Evolutionary conservation across 2,888 invertebrate species (phyloP), one percentile per base, ranked within the genome.

Genomic region (Mythimna loreyi): DNA sequence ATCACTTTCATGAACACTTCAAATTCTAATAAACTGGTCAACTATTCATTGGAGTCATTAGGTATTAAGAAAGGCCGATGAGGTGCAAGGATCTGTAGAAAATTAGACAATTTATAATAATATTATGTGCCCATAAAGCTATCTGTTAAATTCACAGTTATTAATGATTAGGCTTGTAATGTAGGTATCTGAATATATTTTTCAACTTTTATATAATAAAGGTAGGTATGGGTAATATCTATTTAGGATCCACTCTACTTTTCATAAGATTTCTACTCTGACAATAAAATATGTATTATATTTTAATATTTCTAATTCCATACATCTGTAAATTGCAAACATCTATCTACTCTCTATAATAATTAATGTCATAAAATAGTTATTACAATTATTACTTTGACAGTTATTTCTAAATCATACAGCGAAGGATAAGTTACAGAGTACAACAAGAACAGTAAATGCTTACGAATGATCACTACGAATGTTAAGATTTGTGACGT

Each of bases 1-100:
- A 95, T 94, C 94, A 95, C 94, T 91, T 92, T 92, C 78, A 91
- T 95, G 95, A 96, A 96, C 95, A 96, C 95, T 92, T 95, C 85
- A 87, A 91, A 93, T 92, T 92, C 88, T 92, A 92, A 92, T 87
- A 82, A 88, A 91, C 89, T 93, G 94, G 93, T 94, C 94, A 87
- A 86, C 91, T 94, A 92, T 90, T 88, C 84, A 88, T 87, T 90
- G 87, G 90, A 91, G 90, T 87, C 77, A 67, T 83, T 36, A n/a
- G n/a, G n/a, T n/a, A 67, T 67, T 73, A 69, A 77, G 84, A 75
- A 86, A 89, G 86, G 87, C 87, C 83, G 76, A 75, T 77, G 77
- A 71, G 60, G 83, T 86, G 83, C 86, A 81, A 78, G 76, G 75
- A 58, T 81, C 58, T 71, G 79, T 86, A 85, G 75, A 86, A 86